Evolutionary conservation across 2,113 vertebrate species (phyloP).

Genomic region (Nesogale talazaci): DNA sequence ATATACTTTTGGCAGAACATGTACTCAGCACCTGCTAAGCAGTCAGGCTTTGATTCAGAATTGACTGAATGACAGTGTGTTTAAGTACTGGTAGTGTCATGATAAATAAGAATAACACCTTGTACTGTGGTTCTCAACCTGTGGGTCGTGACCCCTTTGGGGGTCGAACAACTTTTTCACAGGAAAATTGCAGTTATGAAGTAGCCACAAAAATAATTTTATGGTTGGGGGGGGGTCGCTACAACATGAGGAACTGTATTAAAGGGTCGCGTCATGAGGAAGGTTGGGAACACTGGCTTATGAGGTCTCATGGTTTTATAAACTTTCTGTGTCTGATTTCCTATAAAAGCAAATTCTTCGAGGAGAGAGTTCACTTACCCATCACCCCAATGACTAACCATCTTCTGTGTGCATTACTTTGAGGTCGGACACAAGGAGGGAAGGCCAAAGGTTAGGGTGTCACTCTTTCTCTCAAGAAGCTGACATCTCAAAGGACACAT

Average conservation of each 20-base stretch:
- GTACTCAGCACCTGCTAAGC: conserved; percentile 30
- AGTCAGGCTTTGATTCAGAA: too few relatives aligned
- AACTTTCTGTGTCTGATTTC: too few relatives aligned
- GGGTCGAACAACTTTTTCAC: too few relatives aligned
- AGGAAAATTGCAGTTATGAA: too few relatives aligned
- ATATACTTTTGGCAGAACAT: neutral
- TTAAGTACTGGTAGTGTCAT: neutral
- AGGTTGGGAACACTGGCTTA: too few relatives aligned
- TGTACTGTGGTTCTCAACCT: neutral
- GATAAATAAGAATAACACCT: neutral
- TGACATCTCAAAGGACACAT: neutral
- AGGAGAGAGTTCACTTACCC: neutral
- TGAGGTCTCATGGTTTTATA: too few relatives aligned
- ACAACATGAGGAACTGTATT: too few relatives aligned
- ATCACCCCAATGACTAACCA: neutral
- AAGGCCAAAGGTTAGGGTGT: neutral
- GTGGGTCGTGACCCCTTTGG: too few relatives aligned
- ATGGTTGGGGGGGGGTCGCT: too few relatives aligned
- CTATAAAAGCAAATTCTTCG: neutral
- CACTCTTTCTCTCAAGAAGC: neutral
- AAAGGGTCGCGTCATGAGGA: too few relatives aligned
- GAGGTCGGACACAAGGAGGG: neutral
- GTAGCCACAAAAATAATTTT: too few relatives aligned
- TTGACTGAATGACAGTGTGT: too few relatives aligned
- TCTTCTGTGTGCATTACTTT: neutral